A percentile compares a stretch with the other conserved stretches of the same genome.
Conservation (phyloP, 2,797 vertebrate genomes). For the Tinamus major region DNA sequence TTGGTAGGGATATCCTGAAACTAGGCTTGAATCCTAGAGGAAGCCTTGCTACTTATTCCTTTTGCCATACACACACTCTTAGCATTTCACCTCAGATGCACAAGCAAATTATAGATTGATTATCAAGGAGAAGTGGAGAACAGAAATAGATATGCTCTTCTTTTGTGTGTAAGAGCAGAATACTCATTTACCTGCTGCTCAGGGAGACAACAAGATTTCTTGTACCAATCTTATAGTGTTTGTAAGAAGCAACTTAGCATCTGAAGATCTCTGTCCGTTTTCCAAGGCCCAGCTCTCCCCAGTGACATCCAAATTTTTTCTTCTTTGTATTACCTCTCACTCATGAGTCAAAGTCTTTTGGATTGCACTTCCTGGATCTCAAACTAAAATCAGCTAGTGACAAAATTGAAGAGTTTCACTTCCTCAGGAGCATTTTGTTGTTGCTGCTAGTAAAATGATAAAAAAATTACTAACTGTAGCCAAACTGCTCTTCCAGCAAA, state of each 20-base stretch:
- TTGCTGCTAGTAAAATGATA: background rate
- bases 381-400: background rate
- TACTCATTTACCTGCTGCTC: background rate
- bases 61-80: background rate
- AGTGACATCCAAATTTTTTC: background rate
- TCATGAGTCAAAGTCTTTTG: background rate
- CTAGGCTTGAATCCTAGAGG: background rate
- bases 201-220: background rate
- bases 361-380: background rate
- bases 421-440: background rate
- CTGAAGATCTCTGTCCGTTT: background rate
- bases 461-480: background rate
- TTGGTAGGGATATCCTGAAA: background rate
- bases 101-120: background rate
- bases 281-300: background rate
- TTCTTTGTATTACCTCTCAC: background rate
- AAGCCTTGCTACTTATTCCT: background rate
- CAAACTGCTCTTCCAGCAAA: background rate
- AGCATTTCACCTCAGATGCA: background rate
- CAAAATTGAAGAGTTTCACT: background rate
- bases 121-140: background rate
- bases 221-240: background rate
- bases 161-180: background rate
- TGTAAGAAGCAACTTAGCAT: background rate
- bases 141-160: accelerated